These are phyloP conservation scores for Spermophilus dauricus DNA, from an alignment of 2,113 vertebrate species.

Conservation along the genomic window DNA sequence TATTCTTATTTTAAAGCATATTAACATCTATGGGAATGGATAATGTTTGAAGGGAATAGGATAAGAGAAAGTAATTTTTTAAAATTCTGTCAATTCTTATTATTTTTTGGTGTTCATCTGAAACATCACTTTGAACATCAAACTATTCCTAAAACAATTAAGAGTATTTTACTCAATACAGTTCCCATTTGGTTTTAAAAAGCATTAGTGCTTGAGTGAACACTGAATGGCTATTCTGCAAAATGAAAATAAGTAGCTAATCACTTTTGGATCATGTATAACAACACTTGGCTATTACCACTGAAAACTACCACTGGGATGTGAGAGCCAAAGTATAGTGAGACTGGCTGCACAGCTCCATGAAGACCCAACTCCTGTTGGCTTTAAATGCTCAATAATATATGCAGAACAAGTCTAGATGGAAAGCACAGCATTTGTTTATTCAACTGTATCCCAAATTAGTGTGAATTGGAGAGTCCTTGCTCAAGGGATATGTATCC, in stretches of 20 bases:
- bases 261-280: conserved; percentile 63
- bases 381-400: neutral
- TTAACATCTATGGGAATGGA: neutral
- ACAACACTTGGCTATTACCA: conserved; percentile 17
- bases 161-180: conserved; percentile 55
- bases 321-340: neutral
- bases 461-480: neutral
- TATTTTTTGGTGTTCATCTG: neutral
- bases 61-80: neutral
- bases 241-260: conserved; percentile 70
- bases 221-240: conserved; percentile 60
- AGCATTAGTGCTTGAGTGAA: conserved; percentile 58
- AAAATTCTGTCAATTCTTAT: neutral
- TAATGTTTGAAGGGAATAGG: neutral
- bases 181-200: conserved; percentile 67
- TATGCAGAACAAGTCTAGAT: neutral
- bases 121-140: conserved; percentile 47
- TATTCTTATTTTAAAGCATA: conserved; percentile 40
- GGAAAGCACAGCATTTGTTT: neutral
- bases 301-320: neutral
- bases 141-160: conserved; percentile 60
- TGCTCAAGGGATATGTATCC: neutral
- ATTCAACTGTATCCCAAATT: neutral
- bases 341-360: neutral
- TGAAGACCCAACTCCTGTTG: neutral